These are phyloP conservation scores for Petrocephalus schoutedeni DNA, from an alignment of 2,797 vertebrate species.

Conservation along the genomic window DNA sequence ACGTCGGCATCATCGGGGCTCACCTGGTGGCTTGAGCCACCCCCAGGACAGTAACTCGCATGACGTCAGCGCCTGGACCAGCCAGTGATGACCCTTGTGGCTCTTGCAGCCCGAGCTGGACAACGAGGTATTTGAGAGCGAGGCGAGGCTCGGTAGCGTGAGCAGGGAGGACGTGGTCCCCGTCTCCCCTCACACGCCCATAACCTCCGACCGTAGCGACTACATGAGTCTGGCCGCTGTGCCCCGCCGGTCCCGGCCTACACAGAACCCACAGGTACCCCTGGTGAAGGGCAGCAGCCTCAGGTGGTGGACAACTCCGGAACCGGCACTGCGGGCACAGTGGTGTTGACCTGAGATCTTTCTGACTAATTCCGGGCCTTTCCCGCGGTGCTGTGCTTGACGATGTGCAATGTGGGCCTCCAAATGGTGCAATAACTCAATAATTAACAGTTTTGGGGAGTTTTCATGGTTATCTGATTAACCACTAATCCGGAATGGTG, in stretches of 20 bases:
- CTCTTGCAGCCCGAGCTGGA: background rate
- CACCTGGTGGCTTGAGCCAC: background rate
- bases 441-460: background rate
- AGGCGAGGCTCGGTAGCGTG: background rate
- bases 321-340: background rate
- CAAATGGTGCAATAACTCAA: background rate
- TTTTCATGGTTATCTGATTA: background rate
- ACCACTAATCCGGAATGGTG: background rate
- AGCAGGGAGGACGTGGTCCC: background rate
- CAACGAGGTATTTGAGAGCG: background rate
- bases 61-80: background rate
- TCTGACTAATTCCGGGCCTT: background rate
- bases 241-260: background rate
- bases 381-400: background rate
- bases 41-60: background rate
- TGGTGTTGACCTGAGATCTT: background rate
- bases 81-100: background rate
- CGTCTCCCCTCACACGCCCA: background rate
- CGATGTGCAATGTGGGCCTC: background rate
- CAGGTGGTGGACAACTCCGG: background rate
- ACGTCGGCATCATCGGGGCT: background rate
- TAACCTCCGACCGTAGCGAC: background rate
- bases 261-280: background rate
- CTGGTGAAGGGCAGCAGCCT: background rate
- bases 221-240: slow-evolving; percentile 3